Evolutionary conservation across 1,140 invertebrate genomes (phyloP).

Genomic region (Eciton burchellii): DNA sequence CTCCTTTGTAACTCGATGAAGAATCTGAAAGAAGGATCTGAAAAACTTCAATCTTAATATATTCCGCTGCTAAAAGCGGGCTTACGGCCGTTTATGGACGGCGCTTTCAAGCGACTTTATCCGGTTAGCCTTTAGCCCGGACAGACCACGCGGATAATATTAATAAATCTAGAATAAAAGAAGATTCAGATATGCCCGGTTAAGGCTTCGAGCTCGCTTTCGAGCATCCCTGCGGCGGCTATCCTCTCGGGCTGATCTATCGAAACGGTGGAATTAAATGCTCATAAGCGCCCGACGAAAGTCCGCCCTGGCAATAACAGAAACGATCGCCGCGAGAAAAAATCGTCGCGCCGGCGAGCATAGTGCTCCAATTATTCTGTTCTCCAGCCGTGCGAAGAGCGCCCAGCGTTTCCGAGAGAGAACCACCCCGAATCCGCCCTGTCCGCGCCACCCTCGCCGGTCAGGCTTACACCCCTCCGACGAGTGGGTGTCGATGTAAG

Average conservation of each 20-base stretch:
- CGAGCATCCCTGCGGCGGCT: not conserved
- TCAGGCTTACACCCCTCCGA: conserved; percentile 50
- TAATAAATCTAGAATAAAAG: conserved; percentile 2
- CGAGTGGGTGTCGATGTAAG: conserved; percentile 54
- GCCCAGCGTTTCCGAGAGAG: conserved; percentile 29
- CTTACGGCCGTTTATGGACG: not conserved
- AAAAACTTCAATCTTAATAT: conserved; percentile 47
- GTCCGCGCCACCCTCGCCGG: conserved; percentile 36
- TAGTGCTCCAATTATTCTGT: conserved; percentile 51
- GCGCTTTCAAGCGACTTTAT: conserved; percentile 16
- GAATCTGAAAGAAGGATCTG: not conserved
- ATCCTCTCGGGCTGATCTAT: not conserved
- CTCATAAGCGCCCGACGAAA: not conserved
- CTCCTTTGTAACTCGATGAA: conserved; percentile 18
- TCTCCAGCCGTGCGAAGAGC: not conserved
- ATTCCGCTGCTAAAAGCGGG: not conserved
- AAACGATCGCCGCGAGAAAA: conserved; percentile 2
- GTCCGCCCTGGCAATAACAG: not conserved
- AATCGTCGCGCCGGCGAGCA: conserved; percentile 34
- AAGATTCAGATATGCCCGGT: not conserved
- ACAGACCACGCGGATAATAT: not conserved
- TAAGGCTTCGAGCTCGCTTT: not conserved
- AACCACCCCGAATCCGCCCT: not conserved
- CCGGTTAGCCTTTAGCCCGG: not conserved
- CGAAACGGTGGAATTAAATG: not conserved